phyloP scores from a whole-genome alignment of 2,113 vertebrate species.

The Anarhynchus alexandrinus region DNA sequence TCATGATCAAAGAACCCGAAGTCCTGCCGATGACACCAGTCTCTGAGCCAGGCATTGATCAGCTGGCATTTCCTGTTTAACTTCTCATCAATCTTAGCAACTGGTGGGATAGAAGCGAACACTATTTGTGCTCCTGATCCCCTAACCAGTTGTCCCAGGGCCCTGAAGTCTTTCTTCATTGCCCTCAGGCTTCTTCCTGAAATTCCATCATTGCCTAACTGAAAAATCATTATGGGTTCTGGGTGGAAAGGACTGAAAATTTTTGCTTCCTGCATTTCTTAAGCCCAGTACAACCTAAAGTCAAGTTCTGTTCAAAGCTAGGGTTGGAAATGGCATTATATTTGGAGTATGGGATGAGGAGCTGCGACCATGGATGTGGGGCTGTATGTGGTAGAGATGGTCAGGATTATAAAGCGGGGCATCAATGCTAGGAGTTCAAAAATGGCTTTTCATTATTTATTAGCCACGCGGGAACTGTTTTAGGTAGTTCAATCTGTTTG shows the following conservation, averaged over 20 bases:
- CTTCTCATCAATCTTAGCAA: too few relatives aligned
- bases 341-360: not conserved
- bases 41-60: too few relatives aligned
- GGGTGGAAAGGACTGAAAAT: not conserved
- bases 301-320: not conserved
- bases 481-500: not conserved
- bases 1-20: too few relatives aligned
- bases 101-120: too few relatives aligned
- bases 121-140: too few relatives aligned
- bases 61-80: too few relatives aligned
- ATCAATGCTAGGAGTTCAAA: not conserved
- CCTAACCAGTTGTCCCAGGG: too few relatives aligned
- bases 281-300: not conserved
- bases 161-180: too few relatives aligned
- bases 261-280: not conserved
- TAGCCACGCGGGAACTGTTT: not conserved
- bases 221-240: not conserved
- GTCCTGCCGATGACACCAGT: too few relatives aligned
- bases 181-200: too few relatives aligned
- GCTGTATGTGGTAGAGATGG: not conserved
- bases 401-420: not conserved
- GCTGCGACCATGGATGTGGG: not conserved
- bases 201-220: too few relatives aligned
- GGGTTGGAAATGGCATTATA: not conserved
- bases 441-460: not conserved